Base-by-base conservation (phyloP, 2,888 invertebrate genomes). In the Odontocolon sp. region DNA sequence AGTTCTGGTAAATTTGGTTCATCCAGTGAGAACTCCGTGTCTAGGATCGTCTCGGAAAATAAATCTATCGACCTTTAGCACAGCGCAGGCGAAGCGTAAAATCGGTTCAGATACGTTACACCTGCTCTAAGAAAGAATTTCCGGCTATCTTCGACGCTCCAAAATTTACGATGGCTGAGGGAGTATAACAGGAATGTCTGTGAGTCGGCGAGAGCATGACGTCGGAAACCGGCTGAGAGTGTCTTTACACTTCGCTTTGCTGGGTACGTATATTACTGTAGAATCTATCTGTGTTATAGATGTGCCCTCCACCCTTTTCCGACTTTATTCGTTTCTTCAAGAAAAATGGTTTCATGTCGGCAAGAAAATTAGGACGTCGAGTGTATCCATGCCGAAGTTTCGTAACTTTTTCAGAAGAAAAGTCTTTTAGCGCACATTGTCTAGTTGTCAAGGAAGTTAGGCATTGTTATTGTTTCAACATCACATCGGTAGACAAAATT, bases 81-180 rank as follows among this genome's bases (percentile, higher is more conserved):
- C 33, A 42, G 28, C 52, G 16, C 54, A 64, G 59, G 66, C 18
- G 66, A 73, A 59, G 47, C 57, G 66, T 67, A 59, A 59, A 73
- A 73, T 73, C 72, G 72, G 11, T 59, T 73, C 54, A 18, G 59
- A 59, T 73, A 59, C 11, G 59, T 73, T 66, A 67, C 52, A 66
- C 56, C 52, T 59, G 59, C 52, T 42, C 66, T 42, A 52, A 54
- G 59, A 66, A 67, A 73, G 72, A 66, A 52, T 67, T 64, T 64
- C 64, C 50, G 47, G 52, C 50, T 64, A 64, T 50, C 72, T 73
- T 73, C 66, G 50, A 52, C 57, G 50, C 56, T 76, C 50, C 50
- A 28, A 38, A 70, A 56, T 69, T 69, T 61, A 57, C 63, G 75
- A 31, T 21, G 26, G 16, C n/a, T 6, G 9, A 21, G 26, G 23